Conservation (phyloP, 2,888 invertebrate genomes). For the Spodoptera exigua region DNA sequence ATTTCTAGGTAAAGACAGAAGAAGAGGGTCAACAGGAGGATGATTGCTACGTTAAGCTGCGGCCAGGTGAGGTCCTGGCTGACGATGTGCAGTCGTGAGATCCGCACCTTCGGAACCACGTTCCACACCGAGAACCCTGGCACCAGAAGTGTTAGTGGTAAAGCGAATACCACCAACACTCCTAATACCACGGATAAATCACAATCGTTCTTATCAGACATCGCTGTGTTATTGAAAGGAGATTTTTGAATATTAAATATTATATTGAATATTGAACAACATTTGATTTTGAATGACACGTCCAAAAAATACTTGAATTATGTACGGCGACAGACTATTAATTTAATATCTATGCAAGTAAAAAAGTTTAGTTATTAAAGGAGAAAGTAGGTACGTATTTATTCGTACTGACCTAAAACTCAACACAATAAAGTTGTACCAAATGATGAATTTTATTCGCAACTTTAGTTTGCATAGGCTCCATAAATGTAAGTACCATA, state of each 20-base stretch:
- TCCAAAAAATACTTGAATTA: conserved; percentile 21
- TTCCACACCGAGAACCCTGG: conserved; percentile 80
- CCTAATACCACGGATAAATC: conserved; percentile 62
- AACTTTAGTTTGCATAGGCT: conserved; percentile 17
- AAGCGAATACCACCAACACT: conserved; percentile 71
- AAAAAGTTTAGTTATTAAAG: conserved; percentile 6
- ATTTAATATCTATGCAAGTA: background rate
- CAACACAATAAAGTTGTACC: conserved; percentile 11
- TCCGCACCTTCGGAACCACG: conserved; percentile 76
- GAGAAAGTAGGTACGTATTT: conserved; percentile 5
- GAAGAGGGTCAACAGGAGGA: conserved; percentile 68
- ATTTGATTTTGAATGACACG: conserved; percentile 36
- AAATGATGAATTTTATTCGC: conserved; percentile 19
- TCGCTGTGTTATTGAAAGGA: conserved; percentile 48
- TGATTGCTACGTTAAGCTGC: conserved; percentile 71
- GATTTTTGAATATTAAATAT: no score
- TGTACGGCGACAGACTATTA: conserved; percentile 19
- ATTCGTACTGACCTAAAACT: conserved; percentile 1
- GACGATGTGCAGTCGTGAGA: conserved; percentile 73
- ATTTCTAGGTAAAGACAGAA: conserved; percentile 82
- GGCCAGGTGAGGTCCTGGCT: conserved; percentile 74
- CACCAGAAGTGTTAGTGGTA: conserved; percentile 78
- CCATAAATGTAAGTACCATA: conserved; percentile 1
- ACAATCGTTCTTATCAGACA: conserved; percentile 66
- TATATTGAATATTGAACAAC: conserved; percentile 34